Percentiles rank a stretch among this genome's conserved stretches.
Evolutionary conservation across 1,140 invertebrate species (phyloP).

Genomic region (Liolophura sinensis): DNA sequence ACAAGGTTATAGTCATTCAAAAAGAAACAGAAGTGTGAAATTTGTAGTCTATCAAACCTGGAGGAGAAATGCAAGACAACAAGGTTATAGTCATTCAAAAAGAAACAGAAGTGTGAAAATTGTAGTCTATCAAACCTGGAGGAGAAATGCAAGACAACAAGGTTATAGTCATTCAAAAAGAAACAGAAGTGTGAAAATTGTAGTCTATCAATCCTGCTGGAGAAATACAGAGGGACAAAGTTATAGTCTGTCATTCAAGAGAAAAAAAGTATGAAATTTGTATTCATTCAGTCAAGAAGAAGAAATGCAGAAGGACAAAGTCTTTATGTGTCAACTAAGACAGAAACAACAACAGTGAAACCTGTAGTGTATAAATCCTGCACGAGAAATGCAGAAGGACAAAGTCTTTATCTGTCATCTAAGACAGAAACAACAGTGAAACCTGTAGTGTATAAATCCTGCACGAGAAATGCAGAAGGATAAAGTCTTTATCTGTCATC

Average conservation of each 20-base stretch:
- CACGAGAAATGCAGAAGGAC: slow-evolving; percentile 48
- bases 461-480: slow-evolving; percentile 58
- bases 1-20: not conserved
- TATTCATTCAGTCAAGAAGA: slow-evolving; percentile 88
- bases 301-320: slow-evolving; percentile 31
- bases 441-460: slow-evolving; percentile 96
- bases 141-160: slow-evolving; percentile 46
- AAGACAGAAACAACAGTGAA: slow-evolving; percentile 69
- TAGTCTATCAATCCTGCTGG: slow-evolving; percentile 88
- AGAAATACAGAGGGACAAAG: slow-evolving; percentile 23
- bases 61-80: slow-evolving; percentile 48
- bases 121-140: slow-evolving; percentile 95
- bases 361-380: slow-evolving; percentile 95
- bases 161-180: not conserved
- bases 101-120: slow-evolving; percentile 77
- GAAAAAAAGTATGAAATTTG: slow-evolving; percentile 91
- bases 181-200: slow-evolving; percentile 85
- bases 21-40: slow-evolving; percentile 77
- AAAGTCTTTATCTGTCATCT: too few species aligned
- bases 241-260: not conserved
- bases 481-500: too few species aligned
- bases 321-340: too few species aligned
- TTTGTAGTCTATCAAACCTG: slow-evolving; percentile 95
- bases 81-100: not conserved
- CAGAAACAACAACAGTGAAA: slow-evolving; percentile 79